A percentile compares a stretch with the other conserved stretches of the same genome.
Evolutionary conservation across 2,888 invertebrate genomes (phyloP).

Genomic region (Campopleginae sp.): DNA sequence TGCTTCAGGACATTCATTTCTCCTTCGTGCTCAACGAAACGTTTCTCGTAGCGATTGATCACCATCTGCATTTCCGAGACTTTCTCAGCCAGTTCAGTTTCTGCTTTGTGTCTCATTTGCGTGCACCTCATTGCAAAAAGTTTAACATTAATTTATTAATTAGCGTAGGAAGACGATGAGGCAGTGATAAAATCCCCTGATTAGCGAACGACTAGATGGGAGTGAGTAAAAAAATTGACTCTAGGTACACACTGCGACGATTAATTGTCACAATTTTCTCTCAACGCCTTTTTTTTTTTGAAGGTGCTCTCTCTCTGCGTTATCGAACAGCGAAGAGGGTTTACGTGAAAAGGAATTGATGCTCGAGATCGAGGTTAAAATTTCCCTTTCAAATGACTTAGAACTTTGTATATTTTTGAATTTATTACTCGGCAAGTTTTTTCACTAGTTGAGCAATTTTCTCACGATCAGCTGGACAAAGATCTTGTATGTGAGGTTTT

Average conservation of each 20-base stretch:
- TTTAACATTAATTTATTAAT: constrained; percentile 4
- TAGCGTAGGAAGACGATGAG: neutral
- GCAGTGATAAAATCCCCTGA: neutral
- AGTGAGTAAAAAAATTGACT: no score
- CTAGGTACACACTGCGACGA: no score
- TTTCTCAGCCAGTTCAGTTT: constrained; percentile 68
- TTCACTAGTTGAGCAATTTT: constrained; percentile 74
- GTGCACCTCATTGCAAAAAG: constrained; percentile 66
- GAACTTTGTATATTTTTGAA: neutral
- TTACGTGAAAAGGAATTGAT: neutral
- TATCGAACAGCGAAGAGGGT: neutral
- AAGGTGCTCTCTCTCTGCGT: neutral
- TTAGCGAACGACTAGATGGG: neutral
- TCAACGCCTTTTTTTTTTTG: neutral
- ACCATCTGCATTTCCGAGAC: constrained; percentile 72
- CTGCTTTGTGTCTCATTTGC: constrained; percentile 69
- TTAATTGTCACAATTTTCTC: neutral
- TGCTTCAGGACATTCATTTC: constrained; percentile 70
- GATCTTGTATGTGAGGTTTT: constrained; percentile 72
- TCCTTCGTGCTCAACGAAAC: constrained; percentile 64
- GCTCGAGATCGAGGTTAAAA: neutral
- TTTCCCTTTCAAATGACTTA: neutral
- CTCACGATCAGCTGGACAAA: constrained; percentile 74
- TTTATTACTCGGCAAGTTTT: constrained; percentile 73
- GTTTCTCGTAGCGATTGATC: constrained; percentile 67